Percentiles rank a stretch among this genome's conserved stretches.
phyloP scores from a whole-genome alignment of 2,888 invertebrate genomes.

The Hypselothyrea guttata region DNA sequence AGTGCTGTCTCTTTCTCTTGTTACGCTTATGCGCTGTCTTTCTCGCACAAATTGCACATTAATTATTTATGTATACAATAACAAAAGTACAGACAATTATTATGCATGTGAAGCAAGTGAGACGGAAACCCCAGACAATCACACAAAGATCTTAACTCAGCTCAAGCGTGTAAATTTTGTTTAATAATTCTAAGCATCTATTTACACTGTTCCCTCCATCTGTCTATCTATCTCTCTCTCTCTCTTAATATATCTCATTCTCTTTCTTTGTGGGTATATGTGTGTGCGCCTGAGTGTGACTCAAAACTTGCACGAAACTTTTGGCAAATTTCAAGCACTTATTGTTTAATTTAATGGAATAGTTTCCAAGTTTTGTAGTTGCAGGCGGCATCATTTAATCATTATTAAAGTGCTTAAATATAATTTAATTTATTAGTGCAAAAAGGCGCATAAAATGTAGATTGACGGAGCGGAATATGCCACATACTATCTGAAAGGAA shows the following conservation, averaged over 20 bases:
- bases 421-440: constrained; percentile 62
- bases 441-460: constrained; percentile 40
- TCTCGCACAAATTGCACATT: constrained; percentile 65
- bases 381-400: constrained; percentile 55
- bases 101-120: constrained; percentile 31
- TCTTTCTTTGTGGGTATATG: constrained; percentile 1
- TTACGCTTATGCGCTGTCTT: too few relatives aligned
- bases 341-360: constrained; percentile 66
- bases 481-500: neutral
- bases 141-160: constrained; percentile 18
- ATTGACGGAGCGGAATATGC: constrained; percentile 8
- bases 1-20: too few relatives aligned
- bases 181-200: constrained; percentile 57
- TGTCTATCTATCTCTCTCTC: too few relatives aligned
- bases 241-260: too few relatives aligned
- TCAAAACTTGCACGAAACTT: constrained; percentile 51
- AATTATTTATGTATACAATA: constrained; percentile 64
- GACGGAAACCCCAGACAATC: constrained; percentile 28
- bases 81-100: constrained; percentile 40
- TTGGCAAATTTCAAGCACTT: constrained; percentile 59
- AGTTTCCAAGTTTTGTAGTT: constrained; percentile 41
- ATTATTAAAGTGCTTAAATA: constrained; percentile 59
- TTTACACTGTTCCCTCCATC: neutral
- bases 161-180: constrained; percentile 56
- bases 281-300: constrained; percentile 21